Base-by-base conservation (phyloP, 2,888 invertebrate genomes). In the Drosophila neonasuta region DNA sequence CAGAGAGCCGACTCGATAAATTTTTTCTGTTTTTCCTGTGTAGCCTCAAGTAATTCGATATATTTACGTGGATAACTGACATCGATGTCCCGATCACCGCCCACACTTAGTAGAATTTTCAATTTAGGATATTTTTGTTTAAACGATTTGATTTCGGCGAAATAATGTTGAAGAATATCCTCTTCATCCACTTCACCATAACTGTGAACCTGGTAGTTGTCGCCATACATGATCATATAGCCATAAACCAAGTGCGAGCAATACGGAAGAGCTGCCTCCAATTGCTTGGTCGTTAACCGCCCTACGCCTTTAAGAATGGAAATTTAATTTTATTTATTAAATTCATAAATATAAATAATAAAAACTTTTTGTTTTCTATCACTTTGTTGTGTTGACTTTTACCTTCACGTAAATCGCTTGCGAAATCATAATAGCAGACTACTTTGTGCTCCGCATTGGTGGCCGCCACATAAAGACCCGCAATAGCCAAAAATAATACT, bases 1-100 rank as follows among this genome's bases (percentile, higher is more conserved):
- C 93, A 91, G 24, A 93, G 93, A 0, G 94, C 95, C 0, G 96
- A 95, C 88, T 94, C 95, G 20, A 96, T 94, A 83, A 96, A 96
- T 8, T 94, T 93, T 0, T 93, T 93, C 8, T 41, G 39, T 13
- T 41, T 41, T 5, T 13, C 39, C 72, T 96, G 93, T 3, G 93
- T 93, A 84, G 94, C 94, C 89, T 96, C 96, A 81, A 96, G 90
- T 94, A 95, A 82, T 30, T 92, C 92, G 44, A 95, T 93, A 87
- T 96, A 96, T 86, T 95, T 95, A 70, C 94, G 92, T 0, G 92
- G 89, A 76, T 94, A 11, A 11, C 20, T 92, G 0, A 91, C 90
- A 63, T 44, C 44, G 17, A 44, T 44, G 20, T 44, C 44, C 7
- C 44, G 44, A 44, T 44, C 44, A 9, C 44, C 44, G 44, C 44